Base-by-base conservation (phyloP, 2,888 invertebrate genomes). In the Mimachlamys varia region DNA sequence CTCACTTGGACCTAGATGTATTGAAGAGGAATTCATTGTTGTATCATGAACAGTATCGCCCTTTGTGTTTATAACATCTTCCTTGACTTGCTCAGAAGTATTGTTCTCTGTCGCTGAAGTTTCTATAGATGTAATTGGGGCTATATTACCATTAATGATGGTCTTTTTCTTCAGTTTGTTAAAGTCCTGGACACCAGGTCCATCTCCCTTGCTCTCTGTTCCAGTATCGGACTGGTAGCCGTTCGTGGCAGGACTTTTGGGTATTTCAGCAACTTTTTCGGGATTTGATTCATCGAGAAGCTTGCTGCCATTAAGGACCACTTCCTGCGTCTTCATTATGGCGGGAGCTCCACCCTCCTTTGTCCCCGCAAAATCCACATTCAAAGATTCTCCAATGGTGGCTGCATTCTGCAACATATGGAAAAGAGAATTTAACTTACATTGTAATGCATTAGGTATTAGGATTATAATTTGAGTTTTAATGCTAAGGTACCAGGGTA, bases 371-470 rank as follows among this genome's bases (percentile, higher is more conserved):
- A 27, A 76, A 76, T 76, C 76, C 76, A 76, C 76, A 33, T 76
- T 76, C 76, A 76, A 76, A 76, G 76, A 76, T 76, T 76, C 76
- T 76, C 76, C 76, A 76, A 76, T 76, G 13, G 33, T 27, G 76
- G 27, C 76, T 76, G 76, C 76, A 76, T 76, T 76, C 76, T 76
- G 76, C 7, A 76, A 76, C 27, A 76, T 12, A 76, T 44, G 44
- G 22, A 76, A 76, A 76, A n/a, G 10, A 76, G 5, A 27, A 33
- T 33, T 33, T 27, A 10, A 33, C 12, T 76, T 27, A 76, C 33
- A 76, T 33, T 76, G 17, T 33, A 76, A 76, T 33, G 33, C 15
- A 76, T 76, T 76, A 10, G 19, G 44, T 44, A 44, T 7, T 7
- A 3, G 44, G 44, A 7, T 44, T n/a, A n/a, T n/a, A n/a, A n/a